These are phyloP conservation scores for Reticulitermes speratus DNA, from an alignment of 1,140 invertebrate genomes.

Conservation along the genomic window DNA sequence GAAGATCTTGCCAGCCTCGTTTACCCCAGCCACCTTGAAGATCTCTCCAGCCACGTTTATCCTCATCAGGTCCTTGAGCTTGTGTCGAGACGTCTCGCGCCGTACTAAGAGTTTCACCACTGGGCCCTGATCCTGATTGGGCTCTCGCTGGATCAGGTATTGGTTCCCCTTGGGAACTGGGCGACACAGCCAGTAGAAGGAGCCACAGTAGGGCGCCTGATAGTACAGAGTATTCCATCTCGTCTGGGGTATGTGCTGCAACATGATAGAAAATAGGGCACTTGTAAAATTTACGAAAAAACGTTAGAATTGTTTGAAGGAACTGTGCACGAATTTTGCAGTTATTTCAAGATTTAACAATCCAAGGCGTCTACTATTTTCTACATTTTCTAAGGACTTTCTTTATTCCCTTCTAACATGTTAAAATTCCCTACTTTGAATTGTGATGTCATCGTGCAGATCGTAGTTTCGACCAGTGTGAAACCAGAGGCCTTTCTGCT, in stretches of 20 bases:
- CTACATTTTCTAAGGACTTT: too few species aligned
- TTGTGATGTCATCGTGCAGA: too few species aligned
- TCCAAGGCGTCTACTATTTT: too few species aligned
- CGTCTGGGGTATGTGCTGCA: neutral
- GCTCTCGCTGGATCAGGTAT: neutral
- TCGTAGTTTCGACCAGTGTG: too few species aligned
- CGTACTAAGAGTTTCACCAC: slow-evolving; percentile 33
- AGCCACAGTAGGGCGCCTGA: neutral
- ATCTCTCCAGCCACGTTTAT: slow-evolving; percentile 62
- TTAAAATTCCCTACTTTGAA: too few species aligned
- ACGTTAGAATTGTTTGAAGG: neutral
- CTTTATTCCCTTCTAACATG: too few species aligned
- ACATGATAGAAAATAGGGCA: neutral
- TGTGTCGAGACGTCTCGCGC: neutral
- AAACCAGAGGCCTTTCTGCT: too few species aligned
- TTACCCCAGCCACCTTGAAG: slow-evolving; percentile 65
- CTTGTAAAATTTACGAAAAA: neutral
- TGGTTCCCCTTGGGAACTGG: slow-evolving; percentile 15
- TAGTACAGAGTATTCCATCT: neutral
- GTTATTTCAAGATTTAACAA: too few species aligned
- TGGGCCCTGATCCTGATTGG: neutral
- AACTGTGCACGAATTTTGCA: too few species aligned
- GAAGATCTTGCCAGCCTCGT: slow-evolving; percentile 46
- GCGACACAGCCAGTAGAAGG: neutral
- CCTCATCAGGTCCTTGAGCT: slow-evolving; percentile 38